These are phyloP conservation scores for Sporophila hypoxantha DNA, from an alignment of 2,113 vertebrate genomes.

Conservation along the genomic window DNA sequence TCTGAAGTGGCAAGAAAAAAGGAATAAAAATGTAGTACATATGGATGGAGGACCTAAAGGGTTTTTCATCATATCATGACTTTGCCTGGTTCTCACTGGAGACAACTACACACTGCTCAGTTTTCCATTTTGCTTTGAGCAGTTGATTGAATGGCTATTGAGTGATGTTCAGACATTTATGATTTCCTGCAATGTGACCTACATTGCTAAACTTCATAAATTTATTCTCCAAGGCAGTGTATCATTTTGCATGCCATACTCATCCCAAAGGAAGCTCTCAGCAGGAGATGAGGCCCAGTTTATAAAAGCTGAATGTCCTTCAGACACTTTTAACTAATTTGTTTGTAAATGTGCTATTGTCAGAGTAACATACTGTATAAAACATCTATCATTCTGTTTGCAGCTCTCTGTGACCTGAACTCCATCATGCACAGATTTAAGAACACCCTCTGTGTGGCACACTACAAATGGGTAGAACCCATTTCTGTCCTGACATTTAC, in stretches of 20 bases:
- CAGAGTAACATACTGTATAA: conserved; percentile 36
- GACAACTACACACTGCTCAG: conserved; percentile 1
- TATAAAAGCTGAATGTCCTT: conserved; percentile 68
- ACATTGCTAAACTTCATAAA: conserved; percentile 64
- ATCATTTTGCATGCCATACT: conserved; percentile 31
- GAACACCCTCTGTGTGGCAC: background rate
- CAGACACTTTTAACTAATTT: conserved; percentile 67
- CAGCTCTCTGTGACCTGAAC: conserved; percentile 14
- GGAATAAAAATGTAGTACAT: background rate
- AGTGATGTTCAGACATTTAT: conserved; percentile 38
- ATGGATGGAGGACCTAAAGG: background rate
- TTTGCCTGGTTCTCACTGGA: background rate
- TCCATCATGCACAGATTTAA: conserved; percentile 14
- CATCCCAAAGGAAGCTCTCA: conserved; percentile 65
- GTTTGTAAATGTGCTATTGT: conserved; percentile 69
- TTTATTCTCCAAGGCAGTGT: conserved; percentile 46
- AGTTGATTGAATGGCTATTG: conserved; percentile 31
- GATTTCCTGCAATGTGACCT: conserved; percentile 46
- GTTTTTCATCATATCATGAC: background rate
- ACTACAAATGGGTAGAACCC: background rate
- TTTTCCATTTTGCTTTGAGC: conserved; percentile 31
- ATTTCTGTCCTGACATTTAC: background rate
- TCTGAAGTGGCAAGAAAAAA: background rate
- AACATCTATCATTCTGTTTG: conserved; percentile 32
- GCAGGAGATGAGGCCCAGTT: conserved; percentile 69